These are phyloP conservation scores for Orchesella cincta DNA, from an alignment of 1,140 invertebrate species.

Conservation along the genomic window DNA sequence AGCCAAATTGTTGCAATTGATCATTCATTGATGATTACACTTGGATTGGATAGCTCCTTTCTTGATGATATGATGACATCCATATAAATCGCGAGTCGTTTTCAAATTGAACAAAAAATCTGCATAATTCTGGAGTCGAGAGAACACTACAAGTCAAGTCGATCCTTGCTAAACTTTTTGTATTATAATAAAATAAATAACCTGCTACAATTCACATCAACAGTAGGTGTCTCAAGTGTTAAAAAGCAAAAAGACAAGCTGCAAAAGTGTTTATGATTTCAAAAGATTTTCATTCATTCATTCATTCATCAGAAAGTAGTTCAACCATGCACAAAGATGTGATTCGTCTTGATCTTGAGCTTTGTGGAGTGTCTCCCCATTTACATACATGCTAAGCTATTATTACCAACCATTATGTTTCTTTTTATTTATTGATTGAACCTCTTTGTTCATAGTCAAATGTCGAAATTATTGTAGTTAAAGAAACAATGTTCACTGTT, in stretches of 20 bases:
- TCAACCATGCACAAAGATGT: constrained; percentile 9
- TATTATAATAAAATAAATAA: background rate
- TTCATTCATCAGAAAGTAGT: constrained; percentile 17
- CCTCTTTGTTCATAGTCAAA: too few relatives aligned
- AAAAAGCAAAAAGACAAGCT: background rate
- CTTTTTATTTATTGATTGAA: background rate
- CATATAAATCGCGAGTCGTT: background rate
- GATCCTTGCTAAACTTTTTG: background rate
- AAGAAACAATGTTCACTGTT: too few relatives aligned
- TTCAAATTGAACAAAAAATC: constrained; percentile 11
- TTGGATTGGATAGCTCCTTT: too few relatives aligned
- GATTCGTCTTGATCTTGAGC: constrained; percentile 10
- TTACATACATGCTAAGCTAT: background rate
- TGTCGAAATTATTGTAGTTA: too few relatives aligned
- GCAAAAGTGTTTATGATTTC: constrained; percentile 4
- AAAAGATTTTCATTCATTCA: background rate
- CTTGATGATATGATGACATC: background rate
- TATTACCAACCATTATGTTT: background rate
- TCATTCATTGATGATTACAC: too few relatives aligned
- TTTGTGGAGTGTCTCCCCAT: background rate
- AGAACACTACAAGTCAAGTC: background rate
- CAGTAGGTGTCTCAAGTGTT: too few relatives aligned
- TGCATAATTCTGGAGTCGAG: background rate
- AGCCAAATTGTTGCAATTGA: too few relatives aligned
- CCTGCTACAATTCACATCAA: background rate